Conservation (phyloP, 2,797 vertebrate genomes). For the Ctenopoma multispine region DNA sequence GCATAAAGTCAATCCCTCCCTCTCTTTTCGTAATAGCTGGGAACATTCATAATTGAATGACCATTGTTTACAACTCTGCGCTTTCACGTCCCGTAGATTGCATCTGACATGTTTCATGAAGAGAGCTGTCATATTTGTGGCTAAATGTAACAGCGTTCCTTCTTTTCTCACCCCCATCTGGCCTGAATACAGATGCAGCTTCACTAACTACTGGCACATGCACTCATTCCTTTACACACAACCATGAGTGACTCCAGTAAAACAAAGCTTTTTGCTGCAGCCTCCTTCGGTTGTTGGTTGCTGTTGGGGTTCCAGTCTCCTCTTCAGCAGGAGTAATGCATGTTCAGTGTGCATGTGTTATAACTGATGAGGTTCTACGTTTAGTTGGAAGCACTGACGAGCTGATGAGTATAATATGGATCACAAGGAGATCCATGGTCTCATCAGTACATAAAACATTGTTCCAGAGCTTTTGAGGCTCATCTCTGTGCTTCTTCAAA, state of each 20-base stretch:
- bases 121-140: slow-evolving; percentile 38
- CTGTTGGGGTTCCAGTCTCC: too few relatives aligned
- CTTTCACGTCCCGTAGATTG: slow-evolving; percentile 50
- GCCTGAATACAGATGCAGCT: slow-evolving; percentile 14
- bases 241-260: not conserved
- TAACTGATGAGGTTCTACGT: too few relatives aligned
- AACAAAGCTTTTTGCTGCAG: too few relatives aligned
- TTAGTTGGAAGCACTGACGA: too few relatives aligned
- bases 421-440: too few relatives aligned
- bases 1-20: slow-evolving; percentile 42
- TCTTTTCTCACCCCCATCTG: slow-evolving; percentile 26
- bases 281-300: too few relatives aligned
- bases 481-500: too few relatives aligned
- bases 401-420: too few relatives aligned
- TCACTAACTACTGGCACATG: slow-evolving; percentile 17
- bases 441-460: too few relatives aligned
- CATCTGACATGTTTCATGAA: slow-evolving; percentile 63
- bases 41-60: slow-evolving; percentile 68
- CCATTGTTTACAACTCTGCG: slow-evolving; percentile 60
- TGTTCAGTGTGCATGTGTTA: too few relatives aligned
- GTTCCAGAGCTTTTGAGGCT: too few relatives aligned
- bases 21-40: slow-evolving; percentile 30
- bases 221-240: not conserved
- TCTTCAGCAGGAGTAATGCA: too few relatives aligned
- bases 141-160: slow-evolving; percentile 41